Evolutionary conservation across 2,888 invertebrate genomes (phyloP).

Genomic region (Dexiosoma caninum): DNA sequence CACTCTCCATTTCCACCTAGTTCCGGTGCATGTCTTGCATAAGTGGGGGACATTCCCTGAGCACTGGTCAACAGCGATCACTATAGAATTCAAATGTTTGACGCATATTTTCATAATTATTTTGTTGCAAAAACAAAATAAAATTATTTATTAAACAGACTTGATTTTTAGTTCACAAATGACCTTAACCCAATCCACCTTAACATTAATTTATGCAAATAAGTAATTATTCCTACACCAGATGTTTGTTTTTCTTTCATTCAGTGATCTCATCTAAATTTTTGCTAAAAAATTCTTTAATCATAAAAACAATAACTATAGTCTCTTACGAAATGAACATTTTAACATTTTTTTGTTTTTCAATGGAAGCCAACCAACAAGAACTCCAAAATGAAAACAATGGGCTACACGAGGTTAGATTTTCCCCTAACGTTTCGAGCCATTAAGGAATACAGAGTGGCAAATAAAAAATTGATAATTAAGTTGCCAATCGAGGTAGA

Average conservation of each 20-base stretch:
- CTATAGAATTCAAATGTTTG: no score
- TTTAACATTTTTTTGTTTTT: conserved; percentile 27
- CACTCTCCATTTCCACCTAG: no score
- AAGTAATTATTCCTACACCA: conserved; percentile 22
- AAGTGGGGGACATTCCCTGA: no score
- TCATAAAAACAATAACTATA: conserved; percentile 31
- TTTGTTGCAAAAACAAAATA: no score
- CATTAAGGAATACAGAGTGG: conserved; percentile 45
- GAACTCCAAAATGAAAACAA: conserved; percentile 31
- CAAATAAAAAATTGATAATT: conserved; percentile 50
- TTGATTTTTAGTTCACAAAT: not conserved
- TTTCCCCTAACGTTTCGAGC: conserved; percentile 45
- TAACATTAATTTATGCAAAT: not conserved
- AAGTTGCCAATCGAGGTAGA: conserved; percentile 52
- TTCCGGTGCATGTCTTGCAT: no score
- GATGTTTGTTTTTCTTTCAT: conserved; percentile 19
- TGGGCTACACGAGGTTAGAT: conserved; percentile 54
- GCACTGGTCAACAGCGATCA: no score
- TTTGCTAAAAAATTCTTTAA: conserved; percentile 10
- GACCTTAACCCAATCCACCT: conserved; percentile 35
- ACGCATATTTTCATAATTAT: no score
- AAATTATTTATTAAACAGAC: not conserved
- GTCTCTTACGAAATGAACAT: conserved; percentile 23
- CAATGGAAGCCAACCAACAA: conserved; percentile 34
- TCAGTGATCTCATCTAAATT: conserved; percentile 43